Evolutionary conservation across 1,140 invertebrate genomes (phyloP).

Genomic region (Diorhabda sublineata): DNA sequence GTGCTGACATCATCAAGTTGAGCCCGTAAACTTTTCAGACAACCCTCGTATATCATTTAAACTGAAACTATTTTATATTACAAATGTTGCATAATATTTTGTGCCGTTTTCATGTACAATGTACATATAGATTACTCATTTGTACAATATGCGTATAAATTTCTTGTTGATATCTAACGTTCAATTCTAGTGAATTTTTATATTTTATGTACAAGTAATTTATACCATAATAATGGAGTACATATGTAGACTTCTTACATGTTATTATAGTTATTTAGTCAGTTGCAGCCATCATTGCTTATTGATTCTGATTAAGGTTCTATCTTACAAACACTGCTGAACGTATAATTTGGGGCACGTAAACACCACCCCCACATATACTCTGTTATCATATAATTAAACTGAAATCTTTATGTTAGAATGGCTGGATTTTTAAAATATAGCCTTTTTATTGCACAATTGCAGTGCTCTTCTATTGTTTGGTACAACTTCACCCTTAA

Average conservation of each 20-base stretch:
- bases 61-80: too few relatives aligned
- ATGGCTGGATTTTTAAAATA: background rate
- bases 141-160: too few relatives aligned
- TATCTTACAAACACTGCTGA: background rate
- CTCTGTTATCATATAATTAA: background rate
- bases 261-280: background rate
- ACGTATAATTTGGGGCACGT: background rate
- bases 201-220: too few relatives aligned
- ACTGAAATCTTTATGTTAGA: background rate
- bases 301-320: background rate
- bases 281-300: background rate
- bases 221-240: too few relatives aligned
- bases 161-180: too few relatives aligned
- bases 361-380: background rate
- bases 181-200: too few relatives aligned
- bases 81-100: too few relatives aligned
- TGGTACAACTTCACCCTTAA: constrained; percentile 1
- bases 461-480: constrained; percentile 2
- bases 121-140: too few relatives aligned
- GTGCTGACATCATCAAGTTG: too few relatives aligned
- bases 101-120: too few relatives aligned
- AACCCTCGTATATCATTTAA: too few relatives aligned
- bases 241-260: background rate
- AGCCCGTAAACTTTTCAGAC: too few relatives aligned
- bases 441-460: background rate